These are phyloP conservation scores for Acipenser oxyrinchus DNA, from an alignment of 2,797 vertebrate species.

Conservation along the genomic window DNA sequence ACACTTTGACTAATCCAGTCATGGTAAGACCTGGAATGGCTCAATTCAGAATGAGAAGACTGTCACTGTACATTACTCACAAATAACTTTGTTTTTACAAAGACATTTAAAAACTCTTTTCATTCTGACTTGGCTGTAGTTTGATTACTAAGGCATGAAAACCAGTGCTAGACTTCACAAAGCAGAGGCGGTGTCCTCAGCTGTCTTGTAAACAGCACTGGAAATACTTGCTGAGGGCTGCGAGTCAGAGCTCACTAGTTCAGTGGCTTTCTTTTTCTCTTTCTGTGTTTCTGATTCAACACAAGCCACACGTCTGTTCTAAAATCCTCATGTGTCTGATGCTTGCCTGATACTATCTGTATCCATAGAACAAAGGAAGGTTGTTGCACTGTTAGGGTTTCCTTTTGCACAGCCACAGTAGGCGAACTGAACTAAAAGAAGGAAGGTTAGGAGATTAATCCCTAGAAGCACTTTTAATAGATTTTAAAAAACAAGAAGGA, in stretches of 20 bases:
- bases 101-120: constrained; percentile 5
- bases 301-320: constrained; percentile 56
- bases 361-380: constrained; percentile 81
- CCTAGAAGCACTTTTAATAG: no score
- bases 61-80: constrained; percentile 13
- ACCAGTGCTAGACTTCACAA: background rate
- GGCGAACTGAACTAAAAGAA: no score
- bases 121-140: constrained; percentile 25
- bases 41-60: no score
- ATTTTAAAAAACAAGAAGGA: no score
- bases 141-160: constrained; percentile 35
- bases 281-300: constrained; percentile 47
- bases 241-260: constrained; percentile 21
- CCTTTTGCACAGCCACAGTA: no score
- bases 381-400: constrained; percentile 44
- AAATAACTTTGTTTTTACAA: no score
- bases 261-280: constrained; percentile 45
- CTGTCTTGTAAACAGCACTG: constrained; percentile 47
- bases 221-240: constrained; percentile 35
- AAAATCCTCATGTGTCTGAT: constrained; percentile 79
- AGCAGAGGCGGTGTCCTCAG: no score
- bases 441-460: no score
- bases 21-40: no score
- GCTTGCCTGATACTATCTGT: constrained; percentile 76
- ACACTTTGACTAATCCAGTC: no score